phyloP scores from a whole-genome alignment of 2,113 vertebrate genomes.

The Osmerus mordax region DNA sequence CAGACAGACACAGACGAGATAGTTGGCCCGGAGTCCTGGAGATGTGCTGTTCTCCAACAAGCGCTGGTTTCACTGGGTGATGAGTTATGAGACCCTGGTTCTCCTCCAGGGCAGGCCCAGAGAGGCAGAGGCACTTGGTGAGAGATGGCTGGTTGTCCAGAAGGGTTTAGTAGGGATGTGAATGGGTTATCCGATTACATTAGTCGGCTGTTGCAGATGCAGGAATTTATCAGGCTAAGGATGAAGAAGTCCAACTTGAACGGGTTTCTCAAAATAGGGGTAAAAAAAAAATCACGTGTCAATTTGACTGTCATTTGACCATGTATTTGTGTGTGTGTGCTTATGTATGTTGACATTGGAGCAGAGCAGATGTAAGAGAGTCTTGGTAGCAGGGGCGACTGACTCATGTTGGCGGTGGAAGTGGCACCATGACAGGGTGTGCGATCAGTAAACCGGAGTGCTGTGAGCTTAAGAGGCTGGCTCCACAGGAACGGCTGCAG shows the following conservation, averaged over 20 bases:
- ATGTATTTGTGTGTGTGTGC: background rate
- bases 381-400: constrained; percentile 18
- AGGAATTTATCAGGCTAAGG: no score
- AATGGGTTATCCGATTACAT: no score
- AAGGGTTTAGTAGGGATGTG: no score
- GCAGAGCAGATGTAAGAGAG: background rate
- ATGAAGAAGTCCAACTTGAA: no score
- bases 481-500: constrained; percentile 54
- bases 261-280: no score
- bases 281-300: no score
- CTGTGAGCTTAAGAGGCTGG: constrained; percentile 58
- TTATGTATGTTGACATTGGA: background rate
- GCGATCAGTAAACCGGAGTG: constrained; percentile 15
- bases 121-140: background rate
- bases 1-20: constrained; percentile 40
- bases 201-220: no score
- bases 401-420: constrained; percentile 6
- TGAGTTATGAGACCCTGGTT: constrained; percentile 33
- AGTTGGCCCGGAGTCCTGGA: constrained; percentile 46
- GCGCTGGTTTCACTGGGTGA: constrained; percentile 19
- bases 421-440: constrained; percentile 19
- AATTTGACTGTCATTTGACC: no score
- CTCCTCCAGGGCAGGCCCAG: constrained; percentile 20
- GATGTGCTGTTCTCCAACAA: constrained; percentile 40
- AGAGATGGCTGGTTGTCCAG: background rate